Conservation (phyloP, 1,140 invertebrate genomes). For the Globodera rostochiensis region DNA sequence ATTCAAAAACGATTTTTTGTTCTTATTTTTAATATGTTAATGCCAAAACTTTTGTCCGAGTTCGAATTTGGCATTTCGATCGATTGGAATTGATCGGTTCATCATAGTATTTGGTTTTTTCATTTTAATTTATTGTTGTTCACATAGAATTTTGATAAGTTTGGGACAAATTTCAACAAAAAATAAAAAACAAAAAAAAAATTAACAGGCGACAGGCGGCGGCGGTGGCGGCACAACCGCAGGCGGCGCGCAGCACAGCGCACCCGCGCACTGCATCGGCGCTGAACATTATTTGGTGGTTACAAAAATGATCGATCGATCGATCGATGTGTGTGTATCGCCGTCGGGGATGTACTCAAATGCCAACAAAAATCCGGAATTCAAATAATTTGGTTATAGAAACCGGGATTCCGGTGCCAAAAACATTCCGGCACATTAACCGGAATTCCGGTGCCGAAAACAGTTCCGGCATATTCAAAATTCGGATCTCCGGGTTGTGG, state of each 20-base stretch:
- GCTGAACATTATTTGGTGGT: not conserved
- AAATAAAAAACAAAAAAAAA: not conserved
- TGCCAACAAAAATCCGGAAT: too few relatives aligned
- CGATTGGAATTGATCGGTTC: not conserved
- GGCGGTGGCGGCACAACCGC: not conserved
- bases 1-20: not conserved
- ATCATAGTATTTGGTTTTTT: not conserved
- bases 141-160: not conserved
- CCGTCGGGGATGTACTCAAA: too few relatives aligned
- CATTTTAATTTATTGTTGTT: not conserved
- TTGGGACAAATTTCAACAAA: not conserved
- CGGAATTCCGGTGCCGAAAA: too few relatives aligned
- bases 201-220: slow-evolving; percentile 2
- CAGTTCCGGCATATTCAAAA: not conserved
- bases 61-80: not conserved
- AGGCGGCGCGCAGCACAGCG: not conserved
- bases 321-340: too few relatives aligned
- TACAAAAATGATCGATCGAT: too few relatives aligned
- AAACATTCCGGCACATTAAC: too few relatives aligned
- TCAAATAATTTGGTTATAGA: too few relatives aligned
- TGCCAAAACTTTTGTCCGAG: too few relatives aligned
- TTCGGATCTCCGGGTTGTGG: too few relatives aligned
- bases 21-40: too few relatives aligned
- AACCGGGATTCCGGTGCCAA: too few relatives aligned
- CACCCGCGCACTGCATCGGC: not conserved